Conservation (phyloP, 2,113 vertebrate genomes). For the Myodes glareolus region DNA sequence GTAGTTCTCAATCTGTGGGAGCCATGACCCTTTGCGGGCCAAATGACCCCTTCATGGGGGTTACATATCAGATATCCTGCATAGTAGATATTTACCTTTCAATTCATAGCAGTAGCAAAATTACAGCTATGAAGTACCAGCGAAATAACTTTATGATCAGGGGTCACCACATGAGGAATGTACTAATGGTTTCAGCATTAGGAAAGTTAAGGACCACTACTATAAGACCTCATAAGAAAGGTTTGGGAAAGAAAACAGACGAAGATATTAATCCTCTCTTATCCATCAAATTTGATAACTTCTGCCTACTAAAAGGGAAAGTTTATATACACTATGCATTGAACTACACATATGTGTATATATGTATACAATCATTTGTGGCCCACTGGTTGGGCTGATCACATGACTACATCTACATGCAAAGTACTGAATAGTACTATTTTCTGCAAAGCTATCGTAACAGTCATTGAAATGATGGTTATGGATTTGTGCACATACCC, state of each 20-base stretch:
- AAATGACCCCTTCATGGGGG: neutral
- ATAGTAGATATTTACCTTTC: neutral
- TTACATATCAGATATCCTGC: neutral
- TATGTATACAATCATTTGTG: neutral
- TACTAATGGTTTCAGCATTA: neutral
- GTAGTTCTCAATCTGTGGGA: neutral
- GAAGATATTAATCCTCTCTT: neutral
- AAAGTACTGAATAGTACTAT: neutral
- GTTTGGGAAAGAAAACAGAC: neutral
- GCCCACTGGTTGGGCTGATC: neutral
- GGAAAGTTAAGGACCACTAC: neutral
- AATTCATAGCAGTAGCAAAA: neutral
- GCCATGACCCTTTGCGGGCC: neutral
- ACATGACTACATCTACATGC: neutral
- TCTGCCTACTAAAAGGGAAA: neutral
- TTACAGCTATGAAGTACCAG: neutral
- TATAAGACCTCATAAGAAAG: neutral
- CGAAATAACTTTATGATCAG: neutral
- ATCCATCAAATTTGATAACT: neutral
- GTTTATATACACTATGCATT: neutral
- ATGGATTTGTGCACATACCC: neutral
- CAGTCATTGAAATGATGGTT: neutral
- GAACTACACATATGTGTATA: neutral
- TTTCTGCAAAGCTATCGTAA: neutral
- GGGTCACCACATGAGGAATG: neutral